These are phyloP conservation scores for Pycnonotus jocosus DNA, from an alignment of 2,113 vertebrate genomes.

Conservation along the genomic window DNA sequence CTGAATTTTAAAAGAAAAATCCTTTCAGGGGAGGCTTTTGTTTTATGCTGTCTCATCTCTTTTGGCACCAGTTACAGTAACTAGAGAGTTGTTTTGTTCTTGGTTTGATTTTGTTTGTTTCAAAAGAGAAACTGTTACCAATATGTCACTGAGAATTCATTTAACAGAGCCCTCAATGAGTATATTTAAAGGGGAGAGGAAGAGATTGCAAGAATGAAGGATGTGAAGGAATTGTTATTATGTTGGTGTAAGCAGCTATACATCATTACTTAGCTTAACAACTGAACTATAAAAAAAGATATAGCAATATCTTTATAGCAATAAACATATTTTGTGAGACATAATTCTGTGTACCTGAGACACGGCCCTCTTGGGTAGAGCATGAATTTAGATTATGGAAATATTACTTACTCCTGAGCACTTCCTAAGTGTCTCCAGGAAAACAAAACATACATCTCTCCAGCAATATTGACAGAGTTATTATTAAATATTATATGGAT, in stretches of 20 bases:
- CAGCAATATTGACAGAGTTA: background rate
- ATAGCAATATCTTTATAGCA: background rate
- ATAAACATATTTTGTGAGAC: constrained; percentile 6
- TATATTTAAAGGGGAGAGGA: background rate
- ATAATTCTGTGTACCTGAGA: background rate
- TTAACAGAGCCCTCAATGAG: background rate
- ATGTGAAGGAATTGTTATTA: background rate
- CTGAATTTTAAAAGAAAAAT: background rate
- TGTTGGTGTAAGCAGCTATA: background rate
- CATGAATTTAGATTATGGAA: constrained; percentile 24
- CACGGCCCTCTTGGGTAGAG: background rate
- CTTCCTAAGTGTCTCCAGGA: background rate
- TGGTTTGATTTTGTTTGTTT: background rate
- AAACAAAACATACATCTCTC: background rate
- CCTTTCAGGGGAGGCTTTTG: background rate
- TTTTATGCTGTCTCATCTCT: background rate
- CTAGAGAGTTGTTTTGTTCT: background rate
- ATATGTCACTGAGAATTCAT: background rate
- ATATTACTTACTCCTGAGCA: constrained; percentile 11
- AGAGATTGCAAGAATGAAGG: background rate
- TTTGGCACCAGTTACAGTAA: background rate
- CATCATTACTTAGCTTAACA: background rate
- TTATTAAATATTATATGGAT: background rate
- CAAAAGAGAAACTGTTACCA: background rate
- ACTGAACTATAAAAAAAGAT: background rate